Base-by-base conservation (phyloP, 2,113 vertebrate species). In the Physeter macrocephalus region DNA sequence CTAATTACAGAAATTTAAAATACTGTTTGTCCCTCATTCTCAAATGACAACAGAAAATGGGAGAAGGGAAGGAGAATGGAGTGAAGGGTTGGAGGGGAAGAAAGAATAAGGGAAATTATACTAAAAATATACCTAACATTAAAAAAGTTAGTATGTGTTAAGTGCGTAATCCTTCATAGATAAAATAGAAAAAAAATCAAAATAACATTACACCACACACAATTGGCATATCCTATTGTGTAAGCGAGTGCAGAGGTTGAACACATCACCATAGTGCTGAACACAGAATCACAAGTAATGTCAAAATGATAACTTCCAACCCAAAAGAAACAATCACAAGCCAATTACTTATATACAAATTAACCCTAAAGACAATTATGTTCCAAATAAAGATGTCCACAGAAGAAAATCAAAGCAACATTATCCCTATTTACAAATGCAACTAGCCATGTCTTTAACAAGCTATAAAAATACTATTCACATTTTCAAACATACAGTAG, bases 391-490 rank as follows among this genome's bases (percentile, higher is more conserved):
- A 99, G 98, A 97, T 98, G 98, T 96, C 96, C 98, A 99, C 98
- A 93, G 98, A 98, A 98, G 98, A 98, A 98, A 99, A 98, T 98
- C 98, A 98, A 98, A 98, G 98, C 98, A 98, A 98, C 98, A 97
- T 97, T 98, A 98, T 98, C 98, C 98, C 98, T 99, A 99, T 99
- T 99, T 99, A 99, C 99, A 99, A 99, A 99, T 98, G 98, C 98
- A 98, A 98, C 99, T 98, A 98, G 98, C 98, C 98, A 97, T 99
- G 98, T 98, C 98, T 99, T 99, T 98, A 99, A 98, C 98, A 98
- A 99, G 99, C 99, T 99, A 99, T 99, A 99, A 99, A 99, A 99
- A 99, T 99, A 99, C 99, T 99, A 99, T 99, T 99, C 99, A 99
- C 99, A 99, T 99, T 99, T 99, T 99, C 99, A 99, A 99, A 99